Evolutionary conservation across 1,140 invertebrate species (phyloP).

Genomic region (Marisa cornuarietis): DNA sequence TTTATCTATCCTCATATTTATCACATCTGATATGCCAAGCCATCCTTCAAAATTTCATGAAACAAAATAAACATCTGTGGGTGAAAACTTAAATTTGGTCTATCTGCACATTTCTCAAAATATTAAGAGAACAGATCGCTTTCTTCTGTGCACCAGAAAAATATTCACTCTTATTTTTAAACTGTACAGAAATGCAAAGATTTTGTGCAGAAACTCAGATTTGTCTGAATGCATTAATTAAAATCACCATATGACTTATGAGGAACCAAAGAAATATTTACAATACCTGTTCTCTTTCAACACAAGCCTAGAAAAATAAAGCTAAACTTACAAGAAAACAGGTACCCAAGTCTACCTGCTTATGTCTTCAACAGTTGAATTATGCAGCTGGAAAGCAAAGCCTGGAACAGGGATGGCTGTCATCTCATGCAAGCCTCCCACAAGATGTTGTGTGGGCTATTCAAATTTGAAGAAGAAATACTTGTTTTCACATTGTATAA

Average conservation of each 20-base stretch:
- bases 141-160: too few species aligned
- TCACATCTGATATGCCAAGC: neutral
- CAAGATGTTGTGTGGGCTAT: constrained; percentile 49
- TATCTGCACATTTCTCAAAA: neutral
- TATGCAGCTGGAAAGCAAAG: constrained; percentile 54
- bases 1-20: neutral
- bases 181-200: too few species aligned
- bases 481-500: too few species aligned
- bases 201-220: too few species aligned
- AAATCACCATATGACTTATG: too few species aligned
- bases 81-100: neutral
- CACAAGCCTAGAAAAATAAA: neutral
- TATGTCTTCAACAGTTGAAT: constrained; percentile 33
- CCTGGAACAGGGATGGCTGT: constrained; percentile 46
- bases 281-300: too few species aligned
- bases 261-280: too few species aligned
- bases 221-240: too few species aligned
- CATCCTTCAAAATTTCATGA: neutral
- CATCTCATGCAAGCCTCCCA: constrained; percentile 46
- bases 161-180: too few species aligned
- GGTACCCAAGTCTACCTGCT: constrained; percentile 39
- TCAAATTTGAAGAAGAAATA: neutral
- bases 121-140: too few species aligned
- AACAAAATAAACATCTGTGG: too few species aligned
- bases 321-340: neutral